Conservation (phyloP, 2,797 vertebrate species). For the Mus minutoides region DNA sequence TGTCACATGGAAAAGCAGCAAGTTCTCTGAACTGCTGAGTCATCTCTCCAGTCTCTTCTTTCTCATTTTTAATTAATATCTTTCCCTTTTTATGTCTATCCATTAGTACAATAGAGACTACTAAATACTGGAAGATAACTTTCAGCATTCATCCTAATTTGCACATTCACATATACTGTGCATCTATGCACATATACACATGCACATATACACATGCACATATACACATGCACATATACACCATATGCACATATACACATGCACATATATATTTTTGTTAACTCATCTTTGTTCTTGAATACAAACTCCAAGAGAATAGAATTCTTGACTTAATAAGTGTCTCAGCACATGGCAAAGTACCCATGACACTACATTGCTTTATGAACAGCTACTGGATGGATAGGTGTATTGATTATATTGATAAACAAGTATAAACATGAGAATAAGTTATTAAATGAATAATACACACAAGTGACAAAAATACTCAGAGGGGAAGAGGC, state of each 20-base stretch:
- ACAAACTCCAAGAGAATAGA: background rate
- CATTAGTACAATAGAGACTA: background rate
- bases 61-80: constrained; percentile 20
- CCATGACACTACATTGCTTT: background rate
- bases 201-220: no score
- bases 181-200: background rate
- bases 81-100: background rate
- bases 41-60: background rate
- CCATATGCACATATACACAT: no score
- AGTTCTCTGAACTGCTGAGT: background rate
- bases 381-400: background rate
- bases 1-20: background rate
- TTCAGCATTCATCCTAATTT: constrained; percentile 3
- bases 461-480: background rate
- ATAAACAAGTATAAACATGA: constrained; percentile 13
- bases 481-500: background rate
- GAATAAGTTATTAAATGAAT: constrained; percentile 44
- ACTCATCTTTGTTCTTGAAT: background rate
- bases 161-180: background rate
- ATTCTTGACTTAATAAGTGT: constrained; percentile 12
- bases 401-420: background rate
- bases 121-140: constrained; percentile 20
- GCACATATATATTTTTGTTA: background rate
- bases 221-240: background rate
- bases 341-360: background rate